These are phyloP conservation scores for Chloroceryle aenea DNA, from an alignment of 2,113 vertebrate genomes.

Conservation along the genomic window DNA sequence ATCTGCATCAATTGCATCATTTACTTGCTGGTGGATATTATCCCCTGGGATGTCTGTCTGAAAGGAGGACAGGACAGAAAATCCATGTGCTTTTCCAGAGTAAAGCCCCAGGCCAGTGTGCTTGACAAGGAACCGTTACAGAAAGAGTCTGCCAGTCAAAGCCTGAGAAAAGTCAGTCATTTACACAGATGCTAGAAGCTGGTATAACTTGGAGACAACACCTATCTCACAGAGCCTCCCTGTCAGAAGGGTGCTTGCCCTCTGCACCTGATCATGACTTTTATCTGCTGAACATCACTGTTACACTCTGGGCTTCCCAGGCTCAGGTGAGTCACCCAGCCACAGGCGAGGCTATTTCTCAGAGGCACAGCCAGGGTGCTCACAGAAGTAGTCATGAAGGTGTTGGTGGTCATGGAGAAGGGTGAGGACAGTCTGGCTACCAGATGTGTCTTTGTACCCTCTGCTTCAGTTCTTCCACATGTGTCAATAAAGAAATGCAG, in stretches of 20 bases:
- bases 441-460: background rate
- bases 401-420: background rate
- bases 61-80: background rate
- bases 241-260: background rate
- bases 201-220: background rate
- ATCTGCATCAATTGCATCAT: background rate
- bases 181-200: background rate
- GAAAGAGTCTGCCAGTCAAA: background rate
- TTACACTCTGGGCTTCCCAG: background rate
- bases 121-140: background rate
- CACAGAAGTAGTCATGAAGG: background rate
- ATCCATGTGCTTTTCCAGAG: background rate
- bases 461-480: background rate
- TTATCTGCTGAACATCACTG: background rate
- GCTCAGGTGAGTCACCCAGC: background rate
- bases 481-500: background rate
- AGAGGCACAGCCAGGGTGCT: background rate
- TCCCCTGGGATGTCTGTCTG: background rate
- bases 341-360: background rate
- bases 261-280: background rate
- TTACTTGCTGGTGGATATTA: background rate
- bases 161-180: background rate
- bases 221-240: rapidly evolving
- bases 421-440: background rate
- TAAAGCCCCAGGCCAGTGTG: background rate